Evolutionary conservation across 2,888 invertebrate species (phyloP).

Genomic region (Danaus chrysippus): DNA sequence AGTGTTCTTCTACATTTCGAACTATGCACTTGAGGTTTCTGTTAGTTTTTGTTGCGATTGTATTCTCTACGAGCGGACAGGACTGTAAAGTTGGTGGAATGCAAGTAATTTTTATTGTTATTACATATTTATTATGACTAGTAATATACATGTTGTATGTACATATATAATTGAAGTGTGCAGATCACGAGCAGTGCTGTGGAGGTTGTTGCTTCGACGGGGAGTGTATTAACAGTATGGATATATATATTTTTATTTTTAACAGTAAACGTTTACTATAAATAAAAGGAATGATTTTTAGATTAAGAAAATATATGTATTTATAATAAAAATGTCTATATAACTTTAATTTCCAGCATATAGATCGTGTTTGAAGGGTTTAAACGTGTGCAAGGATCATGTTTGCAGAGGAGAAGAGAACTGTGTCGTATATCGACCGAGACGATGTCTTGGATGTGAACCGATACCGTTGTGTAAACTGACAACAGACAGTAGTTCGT

Average conservation of each 20-base stretch:
- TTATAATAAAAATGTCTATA: neutral
- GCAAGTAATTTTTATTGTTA: constrained; percentile 42
- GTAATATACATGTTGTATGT: constrained; percentile 3
- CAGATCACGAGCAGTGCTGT: constrained; percentile 75
- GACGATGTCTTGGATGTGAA: constrained; percentile 62
- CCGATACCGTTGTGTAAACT: constrained; percentile 55
- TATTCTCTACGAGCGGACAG: constrained; percentile 44
- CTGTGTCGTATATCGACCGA: constrained; percentile 55
- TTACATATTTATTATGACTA: no score
- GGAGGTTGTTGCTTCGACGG: constrained; percentile 79
- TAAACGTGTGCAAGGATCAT: constrained; percentile 61
- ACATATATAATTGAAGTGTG: constrained; percentile 54
- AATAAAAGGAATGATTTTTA: no score
- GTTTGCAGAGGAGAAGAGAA: constrained; percentile 58
- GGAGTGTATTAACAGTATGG: constrained; percentile 76
- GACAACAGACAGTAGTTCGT: neutral
- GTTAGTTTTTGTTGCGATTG: constrained; percentile 35
- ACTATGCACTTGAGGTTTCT: constrained; percentile 32
- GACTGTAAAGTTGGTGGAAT: constrained; percentile 64
- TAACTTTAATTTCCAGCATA: constrained; percentile 46
- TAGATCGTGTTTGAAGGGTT: constrained; percentile 52
- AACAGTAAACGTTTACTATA: neutral
- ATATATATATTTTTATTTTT: constrained; percentile 16
- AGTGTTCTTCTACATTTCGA: constrained; percentile 11
- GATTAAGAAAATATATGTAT: neutral